Base-by-base conservation (phyloP, 2,888 invertebrate genomes). In the Eurois occulta region DNA sequence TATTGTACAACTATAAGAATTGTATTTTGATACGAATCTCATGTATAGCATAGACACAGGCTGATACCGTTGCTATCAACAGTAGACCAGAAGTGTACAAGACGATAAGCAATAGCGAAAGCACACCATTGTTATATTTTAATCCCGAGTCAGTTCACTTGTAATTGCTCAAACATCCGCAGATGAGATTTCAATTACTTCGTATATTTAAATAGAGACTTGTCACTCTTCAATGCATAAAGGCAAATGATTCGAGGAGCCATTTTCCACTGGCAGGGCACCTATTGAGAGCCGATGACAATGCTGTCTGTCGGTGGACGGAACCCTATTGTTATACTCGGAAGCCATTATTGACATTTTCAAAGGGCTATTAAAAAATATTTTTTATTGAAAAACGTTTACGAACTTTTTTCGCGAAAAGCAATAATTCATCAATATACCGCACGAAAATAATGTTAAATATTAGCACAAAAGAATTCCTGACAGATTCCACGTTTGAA, bases 341-440 rank as follows among this genome's bases (percentile, higher is more conserved):
- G 95, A 95, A 95, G 94, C 95, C 95, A 95, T 95, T 96, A 96
- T 95, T 95, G 95, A 95, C 94, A 92, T 95, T 95, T 95, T 95
- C 94, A 95, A 95, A 95, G 93, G 93, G 92, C 94, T 94, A 94
- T 95, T 95, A 95, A 94, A 95, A 94, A 94, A 93, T 94, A 92
- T 93, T 92, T 93, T 93, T 92, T 94, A 94, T 93, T 93, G 94
- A 94, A 94, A 93, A 94, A 90, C 93, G 93, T 93, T 94, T 92
- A 91, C 90, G 86, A 88, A 90, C 85, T 91, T 93, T 93, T 91
- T 87, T 85, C 86, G 85, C 72, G 76, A 86, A 86, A 89, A 89
- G 87, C 90, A 88, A 92, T 93, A 90, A 91, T 87, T 93, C 86
- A 92, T 89, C 80, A 86, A 87, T 86, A 85, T 86, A 88, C 88